A percentile compares a stretch with the other conserved stretches of the same genome.
These are phyloP conservation scores for Troilus luridus DNA, from an alignment of 2,888 invertebrate species.

Conservation along the genomic window DNA sequence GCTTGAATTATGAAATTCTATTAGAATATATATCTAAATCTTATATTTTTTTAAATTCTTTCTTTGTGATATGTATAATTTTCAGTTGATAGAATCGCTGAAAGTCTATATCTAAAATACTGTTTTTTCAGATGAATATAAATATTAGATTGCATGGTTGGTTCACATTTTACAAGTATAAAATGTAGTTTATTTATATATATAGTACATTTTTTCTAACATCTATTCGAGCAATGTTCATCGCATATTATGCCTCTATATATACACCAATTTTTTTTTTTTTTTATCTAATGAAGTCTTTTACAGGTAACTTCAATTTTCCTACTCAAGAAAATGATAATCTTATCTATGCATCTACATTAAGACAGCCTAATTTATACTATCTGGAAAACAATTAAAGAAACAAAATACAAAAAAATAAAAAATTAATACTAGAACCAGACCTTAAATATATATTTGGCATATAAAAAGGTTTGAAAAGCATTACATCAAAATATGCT, in stretches of 20 bases:
- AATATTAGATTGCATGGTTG: slow-evolving; percentile 61
- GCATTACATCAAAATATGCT: background rate
- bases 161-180: slow-evolving; percentile 57
- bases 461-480: slow-evolving; percentile 33
- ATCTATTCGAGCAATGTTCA: slow-evolving; percentile 61
- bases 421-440: slow-evolving; percentile 12
- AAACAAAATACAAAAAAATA: background rate
- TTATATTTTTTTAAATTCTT: background rate
- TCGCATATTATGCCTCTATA: slow-evolving; percentile 56
- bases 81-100: background rate
- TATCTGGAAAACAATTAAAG: slow-evolving; percentile 22
- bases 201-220: slow-evolving; percentile 51
- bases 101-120: slow-evolving; percentile 42
- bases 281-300: slow-evolving; percentile 50
- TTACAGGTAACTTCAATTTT: slow-evolving; percentile 32
- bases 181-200: slow-evolving; percentile 56
- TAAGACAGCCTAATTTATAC: slow-evolving; percentile 39
- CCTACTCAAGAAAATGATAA: slow-evolving; percentile 31
- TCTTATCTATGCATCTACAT: slow-evolving; percentile 36
- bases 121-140: slow-evolving; percentile 8
- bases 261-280: slow-evolving; percentile 52
- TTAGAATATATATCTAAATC: background rate
- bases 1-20: slow-evolving; percentile 1
- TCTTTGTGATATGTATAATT: slow-evolving; percentile 26
- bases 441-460: slow-evolving; percentile 21